A percentile compares a stretch with the other conserved stretches of the same genome.
Evolutionary conservation across 2,797 vertebrate species (phyloP).

Genomic region (Pyrrhura leucotis): DNA sequence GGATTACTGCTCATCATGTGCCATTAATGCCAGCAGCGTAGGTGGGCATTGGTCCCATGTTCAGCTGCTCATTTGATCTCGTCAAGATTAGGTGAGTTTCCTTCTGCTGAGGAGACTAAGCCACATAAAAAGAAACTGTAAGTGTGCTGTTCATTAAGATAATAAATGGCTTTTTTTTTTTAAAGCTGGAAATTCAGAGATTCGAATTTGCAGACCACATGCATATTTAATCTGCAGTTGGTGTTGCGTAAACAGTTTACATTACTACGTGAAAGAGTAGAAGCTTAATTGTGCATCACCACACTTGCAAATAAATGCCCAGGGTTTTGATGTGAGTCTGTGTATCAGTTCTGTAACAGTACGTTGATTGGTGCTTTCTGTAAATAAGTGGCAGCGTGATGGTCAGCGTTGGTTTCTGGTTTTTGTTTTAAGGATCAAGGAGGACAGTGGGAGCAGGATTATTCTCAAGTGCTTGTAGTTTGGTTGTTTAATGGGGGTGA

Average conservation of each 20-base stretch:
- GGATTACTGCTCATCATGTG: conserved; percentile 10
- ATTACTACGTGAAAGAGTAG: neutral
- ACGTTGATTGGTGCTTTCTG: neutral
- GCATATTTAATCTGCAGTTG: neutral
- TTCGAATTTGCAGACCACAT: neutral
- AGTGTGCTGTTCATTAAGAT: neutral
- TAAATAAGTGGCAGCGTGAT: neutral
- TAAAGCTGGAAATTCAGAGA: neutral
- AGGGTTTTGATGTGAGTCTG: neutral
- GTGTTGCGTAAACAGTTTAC: neutral
- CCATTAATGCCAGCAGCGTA: neutral
- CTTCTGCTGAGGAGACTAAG: conserved; percentile 1
- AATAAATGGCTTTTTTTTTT: neutral
- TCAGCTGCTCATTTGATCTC: conserved; percentile 11
- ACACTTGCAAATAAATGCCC: neutral
- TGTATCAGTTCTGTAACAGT: neutral
- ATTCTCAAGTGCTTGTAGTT: neutral
- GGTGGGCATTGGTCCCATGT: neutral
- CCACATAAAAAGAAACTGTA: neutral
- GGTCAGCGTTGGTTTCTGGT: neutral
- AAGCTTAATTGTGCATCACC: neutral
- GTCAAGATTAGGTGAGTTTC: neutral
- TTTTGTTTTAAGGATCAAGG: neutral
- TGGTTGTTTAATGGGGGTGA: neutral
- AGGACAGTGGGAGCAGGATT: neutral